phyloP scores from a whole-genome alignment of 2,888 invertebrate species.

The Meteorus colon region DNA sequence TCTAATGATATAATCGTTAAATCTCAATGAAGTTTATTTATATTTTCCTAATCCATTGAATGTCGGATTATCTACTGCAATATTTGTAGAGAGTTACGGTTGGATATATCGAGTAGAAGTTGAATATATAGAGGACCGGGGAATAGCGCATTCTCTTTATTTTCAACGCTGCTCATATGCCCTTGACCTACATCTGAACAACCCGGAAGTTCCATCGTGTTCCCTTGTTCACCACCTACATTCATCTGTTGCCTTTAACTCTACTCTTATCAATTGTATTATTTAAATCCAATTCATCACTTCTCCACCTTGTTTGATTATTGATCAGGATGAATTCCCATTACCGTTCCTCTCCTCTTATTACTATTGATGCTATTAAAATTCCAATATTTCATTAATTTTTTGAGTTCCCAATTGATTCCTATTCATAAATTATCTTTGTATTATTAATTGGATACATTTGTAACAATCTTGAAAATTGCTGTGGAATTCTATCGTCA shows the following conservation, averaged over 20 bases:
- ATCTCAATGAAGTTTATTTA: neutral
- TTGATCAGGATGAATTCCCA: constrained; percentile 17
- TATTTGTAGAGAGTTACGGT: neutral
- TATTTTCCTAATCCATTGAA: neutral
- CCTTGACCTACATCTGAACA: constrained; percentile 33
- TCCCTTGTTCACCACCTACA: constrained; percentile 14
- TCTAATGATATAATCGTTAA: neutral
- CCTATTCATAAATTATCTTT: neutral
- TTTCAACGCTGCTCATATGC: neutral
- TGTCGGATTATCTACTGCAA: neutral
- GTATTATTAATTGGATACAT: neutral
- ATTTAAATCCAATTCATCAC: constrained; percentile 11
- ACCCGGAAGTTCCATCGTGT: constrained; percentile 18
- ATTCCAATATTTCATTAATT: neutral
- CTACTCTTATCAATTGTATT: constrained; percentile 20
- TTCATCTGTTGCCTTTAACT: neutral
- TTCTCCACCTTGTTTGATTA: neutral
- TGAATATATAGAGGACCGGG: neutral
- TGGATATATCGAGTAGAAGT: neutral
- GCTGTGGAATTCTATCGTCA: neutral
- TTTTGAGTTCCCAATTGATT: neutral
- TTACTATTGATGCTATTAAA: neutral
- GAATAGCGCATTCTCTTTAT: neutral
- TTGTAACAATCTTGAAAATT: neutral
- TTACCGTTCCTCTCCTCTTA: neutral